Conservation (phyloP, 2,113 vertebrate species). For the Halichoerus grypus region DNA sequence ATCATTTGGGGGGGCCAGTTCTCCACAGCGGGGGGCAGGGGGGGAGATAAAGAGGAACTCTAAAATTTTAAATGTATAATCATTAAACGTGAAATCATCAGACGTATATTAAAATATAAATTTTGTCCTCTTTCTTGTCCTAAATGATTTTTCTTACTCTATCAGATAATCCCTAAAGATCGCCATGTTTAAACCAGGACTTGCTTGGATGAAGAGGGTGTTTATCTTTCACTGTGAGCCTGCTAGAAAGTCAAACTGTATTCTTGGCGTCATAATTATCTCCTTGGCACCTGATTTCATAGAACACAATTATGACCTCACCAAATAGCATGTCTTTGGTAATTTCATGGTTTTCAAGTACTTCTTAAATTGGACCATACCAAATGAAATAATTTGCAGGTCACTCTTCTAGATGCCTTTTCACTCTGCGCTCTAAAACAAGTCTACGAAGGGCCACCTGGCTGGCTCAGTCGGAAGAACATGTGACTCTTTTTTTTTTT, state of each 20-base stretch:
- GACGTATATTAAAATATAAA: background rate
- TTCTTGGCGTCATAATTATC: constrained; percentile 4
- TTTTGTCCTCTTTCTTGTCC: background rate
- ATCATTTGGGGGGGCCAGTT: background rate
- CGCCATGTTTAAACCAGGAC: background rate
- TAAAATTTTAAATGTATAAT: background rate
- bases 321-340: background rate
- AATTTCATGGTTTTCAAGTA: background rate
- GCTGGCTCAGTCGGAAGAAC: background rate
- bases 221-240: background rate
- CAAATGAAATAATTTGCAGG: background rate
- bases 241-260: background rate
- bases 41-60: background rate
- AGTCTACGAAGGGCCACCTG: background rate
- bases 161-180: background rate
- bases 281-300: constrained; percentile 62
- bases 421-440: background rate
- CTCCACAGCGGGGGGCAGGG: background rate
- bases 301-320: constrained; percentile 78
- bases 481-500: background rate
- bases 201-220: background rate
- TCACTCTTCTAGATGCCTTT: background rate
- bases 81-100: background rate
- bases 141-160: constrained; percentile 17
- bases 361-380: constrained; percentile 9